Conservation (phyloP, 2,113 vertebrate species). For the Bucco capensis region DNA sequence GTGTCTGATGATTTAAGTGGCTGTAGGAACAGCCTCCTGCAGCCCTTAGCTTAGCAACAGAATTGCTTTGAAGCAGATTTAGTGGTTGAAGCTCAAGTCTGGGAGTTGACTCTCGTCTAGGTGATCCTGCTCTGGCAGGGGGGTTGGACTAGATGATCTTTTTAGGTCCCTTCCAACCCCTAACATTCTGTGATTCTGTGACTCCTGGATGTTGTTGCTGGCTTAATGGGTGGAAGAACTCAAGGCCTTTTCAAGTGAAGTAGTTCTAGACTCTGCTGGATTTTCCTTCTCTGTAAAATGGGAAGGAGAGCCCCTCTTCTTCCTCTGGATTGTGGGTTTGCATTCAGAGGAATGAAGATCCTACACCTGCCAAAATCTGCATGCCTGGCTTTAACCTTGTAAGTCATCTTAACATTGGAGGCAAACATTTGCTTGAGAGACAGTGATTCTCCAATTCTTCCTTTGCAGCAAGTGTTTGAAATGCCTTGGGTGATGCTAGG, state of each 20-base stretch:
- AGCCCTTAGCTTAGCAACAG: neutral
- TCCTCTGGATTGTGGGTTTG: neutral
- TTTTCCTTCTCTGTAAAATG: neutral
- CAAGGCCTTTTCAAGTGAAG: neutral
- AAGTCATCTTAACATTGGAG: neutral
- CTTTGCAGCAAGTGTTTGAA: neutral
- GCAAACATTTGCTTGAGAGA: no score
- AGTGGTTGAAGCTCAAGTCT: neutral
- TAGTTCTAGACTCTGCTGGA: neutral
- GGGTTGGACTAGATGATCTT: no score
- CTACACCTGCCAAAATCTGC: neutral
- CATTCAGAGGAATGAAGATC: neutral
- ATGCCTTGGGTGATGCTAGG: no score
- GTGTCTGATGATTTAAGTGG: conserved; percentile 32
- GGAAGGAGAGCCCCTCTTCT: neutral
- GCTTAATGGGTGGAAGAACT: neutral
- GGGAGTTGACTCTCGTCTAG: no score
- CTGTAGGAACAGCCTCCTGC: neutral
- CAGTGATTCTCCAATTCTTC: neutral
- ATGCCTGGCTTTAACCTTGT: neutral
- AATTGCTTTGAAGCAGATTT: conserved; percentile 58
- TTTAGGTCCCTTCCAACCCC: no score
- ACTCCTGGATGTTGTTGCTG: neutral
- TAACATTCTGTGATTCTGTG: no score
- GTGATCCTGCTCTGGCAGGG: no score